A percentile compares a stretch with the other conserved stretches of the same genome.
Conservation (phyloP, 2,797 vertebrate species). For the Falco novaeseelandiae region DNA sequence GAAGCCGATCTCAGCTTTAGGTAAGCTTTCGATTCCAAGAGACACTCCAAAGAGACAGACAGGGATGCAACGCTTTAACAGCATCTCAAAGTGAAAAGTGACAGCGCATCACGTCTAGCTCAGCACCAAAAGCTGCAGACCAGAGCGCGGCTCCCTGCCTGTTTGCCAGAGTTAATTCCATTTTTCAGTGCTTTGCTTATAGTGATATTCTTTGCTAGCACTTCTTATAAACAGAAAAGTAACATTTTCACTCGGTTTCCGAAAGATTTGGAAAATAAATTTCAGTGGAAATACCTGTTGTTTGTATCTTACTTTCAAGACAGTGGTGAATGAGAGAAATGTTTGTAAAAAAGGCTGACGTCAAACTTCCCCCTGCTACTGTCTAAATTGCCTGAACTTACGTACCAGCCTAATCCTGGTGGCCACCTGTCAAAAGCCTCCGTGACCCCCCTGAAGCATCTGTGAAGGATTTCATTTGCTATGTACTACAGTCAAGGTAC, state of each 20-base stretch:
- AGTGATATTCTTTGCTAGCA: not conserved
- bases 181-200: not conserved
- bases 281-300: not conserved
- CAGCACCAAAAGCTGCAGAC: not conserved
- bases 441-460: not conserved
- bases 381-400: not conserved
- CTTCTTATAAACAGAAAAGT: not conserved
- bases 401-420: not conserved
- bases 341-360: not conserved
- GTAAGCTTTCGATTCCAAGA: not conserved
- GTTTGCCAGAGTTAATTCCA: not conserved
- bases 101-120: not conserved
- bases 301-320: not conserved
- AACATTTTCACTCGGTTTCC: not conserved
- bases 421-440: not conserved
- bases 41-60: not conserved
- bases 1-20: not conserved
- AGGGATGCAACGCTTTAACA: not conserved
- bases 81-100: fast-evolving
- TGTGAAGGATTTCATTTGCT: not conserved
- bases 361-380: not conserved
- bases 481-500: fast-evolving
- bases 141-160: not conserved
- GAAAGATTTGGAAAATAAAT: not conserved
- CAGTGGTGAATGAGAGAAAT: not conserved